Percentiles rank a stretch among this genome's conserved stretches.
Conservation (phyloP, 2,113 vertebrate species). For the Acinonyx jubatus region DNA sequence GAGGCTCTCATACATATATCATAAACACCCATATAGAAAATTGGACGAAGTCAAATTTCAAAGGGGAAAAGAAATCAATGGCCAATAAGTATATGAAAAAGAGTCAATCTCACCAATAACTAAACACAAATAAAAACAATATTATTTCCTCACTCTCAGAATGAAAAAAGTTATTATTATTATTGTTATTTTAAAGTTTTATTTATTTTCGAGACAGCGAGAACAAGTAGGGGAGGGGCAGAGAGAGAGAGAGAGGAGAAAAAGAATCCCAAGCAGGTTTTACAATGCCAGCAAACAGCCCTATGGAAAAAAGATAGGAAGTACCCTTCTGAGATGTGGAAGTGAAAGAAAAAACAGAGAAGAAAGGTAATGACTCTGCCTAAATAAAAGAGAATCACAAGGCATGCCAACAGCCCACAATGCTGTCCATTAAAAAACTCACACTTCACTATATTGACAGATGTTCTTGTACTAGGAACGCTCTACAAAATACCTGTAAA, state of each 20-base stretch:
- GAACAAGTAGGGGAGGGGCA: no score
- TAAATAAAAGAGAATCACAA: neutral
- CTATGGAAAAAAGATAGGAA: neutral
- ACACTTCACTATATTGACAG: neutral
- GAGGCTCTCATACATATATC: neutral
- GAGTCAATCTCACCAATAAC: neutral
- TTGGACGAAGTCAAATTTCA: neutral
- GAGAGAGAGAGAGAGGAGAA: no score
- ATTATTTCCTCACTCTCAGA: neutral
- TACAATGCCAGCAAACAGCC: no score
- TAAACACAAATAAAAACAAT: neutral
- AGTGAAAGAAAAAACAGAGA: neutral
- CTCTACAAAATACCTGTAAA: neutral
- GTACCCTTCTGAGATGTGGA: neutral
- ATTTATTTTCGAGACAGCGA: no score
- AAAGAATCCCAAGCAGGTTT: no score
- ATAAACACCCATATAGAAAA: neutral
- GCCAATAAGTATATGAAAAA: neutral
- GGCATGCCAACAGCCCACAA: neutral
- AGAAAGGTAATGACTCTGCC: neutral
- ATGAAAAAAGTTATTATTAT: neutral
- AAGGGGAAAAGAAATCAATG: neutral
- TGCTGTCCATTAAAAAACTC: neutral
- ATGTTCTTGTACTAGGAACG: neutral
- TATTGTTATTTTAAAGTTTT: no score